Conservation (phyloP, 2,888 invertebrate species). For the Pollenia griseotomentosa region DNA sequence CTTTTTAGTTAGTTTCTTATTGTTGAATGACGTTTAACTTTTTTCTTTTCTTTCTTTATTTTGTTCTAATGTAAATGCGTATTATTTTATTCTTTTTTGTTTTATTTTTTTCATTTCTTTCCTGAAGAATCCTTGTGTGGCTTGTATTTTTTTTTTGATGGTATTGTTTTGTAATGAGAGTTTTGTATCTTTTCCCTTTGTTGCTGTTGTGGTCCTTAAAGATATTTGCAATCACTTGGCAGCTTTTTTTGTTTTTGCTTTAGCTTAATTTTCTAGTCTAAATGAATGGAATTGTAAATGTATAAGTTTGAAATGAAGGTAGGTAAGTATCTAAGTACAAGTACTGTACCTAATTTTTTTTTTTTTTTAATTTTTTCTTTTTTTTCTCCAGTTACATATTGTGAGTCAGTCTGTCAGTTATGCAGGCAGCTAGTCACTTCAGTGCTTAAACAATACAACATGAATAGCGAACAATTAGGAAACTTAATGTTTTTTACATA, state of each 20-base stretch:
- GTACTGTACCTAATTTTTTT: slow-evolving; percentile 33
- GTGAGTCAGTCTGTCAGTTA: slow-evolving; percentile 30
- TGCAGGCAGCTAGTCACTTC: slow-evolving; percentile 26
- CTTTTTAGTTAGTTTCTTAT: slow-evolving; percentile 39
- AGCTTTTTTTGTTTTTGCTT: neutral
- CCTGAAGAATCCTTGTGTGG: slow-evolving; percentile 53
- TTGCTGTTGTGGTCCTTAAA: neutral
- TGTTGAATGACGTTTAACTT: slow-evolving; percentile 44
- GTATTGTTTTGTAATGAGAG: slow-evolving; percentile 55
- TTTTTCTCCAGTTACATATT: neutral
- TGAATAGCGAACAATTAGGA: slow-evolving; percentile 46
- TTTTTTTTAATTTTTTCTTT: slow-evolving; percentile 3
- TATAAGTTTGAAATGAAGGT: slow-evolving; percentile 25
- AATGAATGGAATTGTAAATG: slow-evolving; percentile 21
- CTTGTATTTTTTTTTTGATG: slow-evolving; percentile 32
- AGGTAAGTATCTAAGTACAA: slow-evolving; percentile 29
- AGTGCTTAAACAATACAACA: slow-evolving; percentile 22
- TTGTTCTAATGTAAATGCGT: slow-evolving; percentile 23
- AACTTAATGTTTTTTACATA: slow-evolving; percentile 7
- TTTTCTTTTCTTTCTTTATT: slow-evolving; percentile 22
- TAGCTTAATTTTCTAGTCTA: neutral
- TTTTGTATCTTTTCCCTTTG: slow-evolving; percentile 27
- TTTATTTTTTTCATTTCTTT: slow-evolving; percentile 28
- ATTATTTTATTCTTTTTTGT: slow-evolving; percentile 15
- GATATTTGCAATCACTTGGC: slow-evolving; percentile 51